phyloP scores from a whole-genome alignment of 2,888 invertebrate species.

The Girardia tigrina region DNA sequence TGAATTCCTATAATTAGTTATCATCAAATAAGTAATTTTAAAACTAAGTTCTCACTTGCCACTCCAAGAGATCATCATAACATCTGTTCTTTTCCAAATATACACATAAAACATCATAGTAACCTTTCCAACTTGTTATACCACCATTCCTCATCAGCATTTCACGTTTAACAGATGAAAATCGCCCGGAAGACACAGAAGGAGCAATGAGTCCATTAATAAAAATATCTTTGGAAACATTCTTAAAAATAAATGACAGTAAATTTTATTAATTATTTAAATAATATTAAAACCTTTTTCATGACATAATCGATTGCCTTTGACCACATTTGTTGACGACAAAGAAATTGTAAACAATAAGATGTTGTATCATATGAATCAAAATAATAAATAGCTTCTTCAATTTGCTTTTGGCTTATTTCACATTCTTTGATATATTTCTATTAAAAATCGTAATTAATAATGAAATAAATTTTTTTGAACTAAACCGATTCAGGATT shows the following conservation, averaged over 20 bases:
- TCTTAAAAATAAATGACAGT: background rate
- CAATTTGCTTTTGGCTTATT: background rate
- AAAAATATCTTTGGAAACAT: slow-evolving; percentile 4
- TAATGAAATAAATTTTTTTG: too few species aligned
- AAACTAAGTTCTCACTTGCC: background rate
- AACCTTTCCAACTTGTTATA: background rate
- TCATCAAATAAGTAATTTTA: too few species aligned
- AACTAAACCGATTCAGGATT: background rate
- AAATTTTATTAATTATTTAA: background rate
- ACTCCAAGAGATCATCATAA: background rate
- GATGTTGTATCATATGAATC: background rate
- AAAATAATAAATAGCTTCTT: background rate
- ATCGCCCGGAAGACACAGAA: background rate
- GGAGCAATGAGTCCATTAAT: background rate
- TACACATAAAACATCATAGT: background rate
- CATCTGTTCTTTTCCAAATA: background rate
- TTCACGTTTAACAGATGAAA: background rate
- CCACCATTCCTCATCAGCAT: background rate
- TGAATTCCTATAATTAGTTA: too few species aligned
- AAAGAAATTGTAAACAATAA: background rate
- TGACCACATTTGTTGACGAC: background rate
- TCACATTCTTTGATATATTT: slow-evolving; percentile 10
- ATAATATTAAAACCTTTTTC: background rate
- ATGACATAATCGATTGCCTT: background rate
- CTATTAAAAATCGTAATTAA: too few species aligned